Percentiles rank a stretch among this genome's conserved stretches.
These are phyloP conservation scores for Sylvicola cinctus DNA, from an alignment of 2,888 invertebrate genomes.

Conservation along the genomic window DNA sequence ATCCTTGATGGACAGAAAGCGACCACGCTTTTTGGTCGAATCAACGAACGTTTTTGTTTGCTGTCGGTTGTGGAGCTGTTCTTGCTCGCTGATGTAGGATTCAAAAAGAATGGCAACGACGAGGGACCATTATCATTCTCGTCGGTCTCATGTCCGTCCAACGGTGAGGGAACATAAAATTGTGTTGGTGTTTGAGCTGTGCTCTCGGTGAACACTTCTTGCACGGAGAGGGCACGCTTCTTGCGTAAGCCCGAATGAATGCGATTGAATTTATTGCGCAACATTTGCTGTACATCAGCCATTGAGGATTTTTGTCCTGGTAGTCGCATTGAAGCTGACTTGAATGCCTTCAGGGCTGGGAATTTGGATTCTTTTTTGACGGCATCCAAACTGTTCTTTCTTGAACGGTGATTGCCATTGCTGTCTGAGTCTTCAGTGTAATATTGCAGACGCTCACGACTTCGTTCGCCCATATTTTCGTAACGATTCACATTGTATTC, in stretches of 20 bases:
- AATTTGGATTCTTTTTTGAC: conserved; percentile 6
- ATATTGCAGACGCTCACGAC: conserved; percentile 6
- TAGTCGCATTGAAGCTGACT: conserved; percentile 10
- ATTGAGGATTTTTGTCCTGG: conserved; percentile 30
- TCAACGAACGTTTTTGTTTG: conserved; percentile 1
- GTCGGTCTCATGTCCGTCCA: conserved; percentile 1
- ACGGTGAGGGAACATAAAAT: conserved; percentile 50
- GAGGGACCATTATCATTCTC: conserved; percentile 5
- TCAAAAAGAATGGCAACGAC: conserved; percentile 6
- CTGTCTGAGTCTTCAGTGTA: conserved; percentile 6
- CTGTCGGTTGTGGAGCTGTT: too few relatives aligned
- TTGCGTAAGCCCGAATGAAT: conserved; percentile 46
- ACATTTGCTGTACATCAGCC: conserved; percentile 35
- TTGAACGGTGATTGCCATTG: conserved; percentile 1
- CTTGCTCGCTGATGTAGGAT: not conserved
- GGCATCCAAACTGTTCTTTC: conserved; percentile 3
- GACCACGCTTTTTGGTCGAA: not conserved
- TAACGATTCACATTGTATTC: conserved; percentile 4
- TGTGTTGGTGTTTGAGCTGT: conserved; percentile 30
- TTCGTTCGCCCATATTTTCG: conserved; percentile 3
- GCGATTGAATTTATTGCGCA: conserved; percentile 43
- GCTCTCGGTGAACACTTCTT: conserved; percentile 33
- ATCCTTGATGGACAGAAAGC: conserved; percentile 1
- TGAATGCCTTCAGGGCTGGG: conserved; percentile 9
- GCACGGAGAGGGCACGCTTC: conserved; percentile 44